Evolutionary conservation across 2,113 vertebrate species (phyloP).

Genomic region (Morphnarchus princeps): DNA sequence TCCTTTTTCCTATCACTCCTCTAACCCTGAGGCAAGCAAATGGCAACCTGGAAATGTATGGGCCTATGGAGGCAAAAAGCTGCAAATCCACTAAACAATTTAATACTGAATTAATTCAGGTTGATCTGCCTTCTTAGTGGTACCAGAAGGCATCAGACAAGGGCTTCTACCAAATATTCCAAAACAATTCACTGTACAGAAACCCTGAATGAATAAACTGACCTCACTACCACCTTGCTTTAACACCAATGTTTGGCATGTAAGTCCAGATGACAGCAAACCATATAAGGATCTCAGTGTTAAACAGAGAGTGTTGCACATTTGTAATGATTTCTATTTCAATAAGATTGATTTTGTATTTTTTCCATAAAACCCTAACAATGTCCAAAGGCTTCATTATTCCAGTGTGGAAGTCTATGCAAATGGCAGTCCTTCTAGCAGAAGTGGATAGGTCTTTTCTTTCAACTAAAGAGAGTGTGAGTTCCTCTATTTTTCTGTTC

Average conservation of each 20-base stretch:
- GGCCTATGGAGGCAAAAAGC: neutral
- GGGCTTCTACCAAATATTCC: neutral
- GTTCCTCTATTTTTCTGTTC: neutral
- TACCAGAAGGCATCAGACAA: conserved; percentile 33
- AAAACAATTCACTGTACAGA: neutral
- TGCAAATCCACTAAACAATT: neutral
- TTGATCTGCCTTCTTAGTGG: neutral
- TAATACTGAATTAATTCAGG: neutral
- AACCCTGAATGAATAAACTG: neutral
- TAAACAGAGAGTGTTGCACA: neutral
- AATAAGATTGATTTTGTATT: neutral
- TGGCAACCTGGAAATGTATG: neutral
- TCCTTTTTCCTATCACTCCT: neutral
- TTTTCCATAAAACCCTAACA: neutral
- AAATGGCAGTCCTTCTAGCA: neutral
- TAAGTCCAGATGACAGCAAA: neutral
- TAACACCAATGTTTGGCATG: fast-evolving
- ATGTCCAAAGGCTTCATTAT: neutral
- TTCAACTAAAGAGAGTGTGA: neutral
- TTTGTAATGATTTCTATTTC: neutral
- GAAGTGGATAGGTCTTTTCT: neutral
- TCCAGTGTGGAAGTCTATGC: neutral
- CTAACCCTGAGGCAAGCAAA: neutral
- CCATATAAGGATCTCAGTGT: fast-evolving
- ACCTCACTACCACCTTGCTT: neutral